Evolutionary conservation across 2,888 invertebrate species (phyloP), one percentile per base, ranked within the genome.

Genomic region (Syrista parreyssii): DNA sequence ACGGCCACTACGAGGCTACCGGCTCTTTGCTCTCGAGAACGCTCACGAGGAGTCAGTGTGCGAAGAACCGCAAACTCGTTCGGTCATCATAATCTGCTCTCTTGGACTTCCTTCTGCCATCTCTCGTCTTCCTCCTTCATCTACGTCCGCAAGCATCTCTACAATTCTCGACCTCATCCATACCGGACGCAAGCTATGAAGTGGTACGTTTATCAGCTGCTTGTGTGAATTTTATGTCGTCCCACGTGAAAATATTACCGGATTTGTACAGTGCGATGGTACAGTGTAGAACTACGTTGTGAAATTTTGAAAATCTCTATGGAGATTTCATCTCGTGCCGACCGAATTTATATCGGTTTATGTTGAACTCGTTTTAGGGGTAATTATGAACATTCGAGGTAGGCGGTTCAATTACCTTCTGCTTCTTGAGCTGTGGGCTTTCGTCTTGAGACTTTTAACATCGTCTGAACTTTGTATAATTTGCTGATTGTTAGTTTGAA

Each of bases 11-110:
- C 36, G 78, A 33, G 77, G 12, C 75, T n/a, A 15, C 68, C 71
- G 72, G 71, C 69, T 34, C 69, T 36, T 40, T 34, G 36, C 68
- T 76, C 74, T 35, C 76, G 78, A 76, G 74, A 78, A 55, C 55
- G 76, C 76, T 79, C 75, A 78, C 73, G 76, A 74, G 76, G 76
- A 69, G 76, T 76, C 80, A 80, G 78, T 80, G 73, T 75, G 80
- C 75, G 74, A 68, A 79, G 80, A 69, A 76, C 77, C 76, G 75
- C 79, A 79, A 78, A 76, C 76, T 75, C 73, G 79, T 76, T 76
- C 78, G 80, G 78, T 76, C 78, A 76, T 71, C 75, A 36, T 73
- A 33, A 69, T 34, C 74, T 78, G 36, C 72, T 12, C 68, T 76
- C 75, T 33, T 76, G 73, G 75, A 68, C 75, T 77, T 55, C 69